Evolutionary conservation across 2,888 invertebrate species (phyloP), one percentile per base, ranked within the genome.

Genomic region (Allacma fusca): DNA sequence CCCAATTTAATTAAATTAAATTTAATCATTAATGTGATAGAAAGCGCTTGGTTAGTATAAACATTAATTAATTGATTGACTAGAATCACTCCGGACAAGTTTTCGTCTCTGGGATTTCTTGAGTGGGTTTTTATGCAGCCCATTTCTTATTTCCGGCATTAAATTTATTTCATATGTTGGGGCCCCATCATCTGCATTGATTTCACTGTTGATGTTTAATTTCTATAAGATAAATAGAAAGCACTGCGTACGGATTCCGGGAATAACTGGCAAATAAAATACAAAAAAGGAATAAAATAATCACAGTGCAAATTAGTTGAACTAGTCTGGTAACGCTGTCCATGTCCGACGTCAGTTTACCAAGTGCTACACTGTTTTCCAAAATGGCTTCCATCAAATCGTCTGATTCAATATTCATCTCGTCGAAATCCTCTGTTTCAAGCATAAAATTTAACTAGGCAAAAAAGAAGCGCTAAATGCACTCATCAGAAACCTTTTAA

Each of bases 311-410:
- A 43, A 70, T 40, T 21, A 70, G 70, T 23, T 70, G 70, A 21
- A 70, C 24, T 19, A 70, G 19, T 16, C 12, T 21, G 21, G 40
- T 70, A 19, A 70, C n/a, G 9, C 16, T 44, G 5, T 70, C 70
- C 70, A 70, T 44, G 16, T 70, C 70, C 5, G 21, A 21, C 12
- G 70, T 70, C 12, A 70, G 44, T 21, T 43, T 21, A 24, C 9
- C 13, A 4, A 70, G 34, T 2, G 24, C 21, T 2, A 21, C 16
- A 1, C 12, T 43, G 34, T 70, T 70, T 1, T 70, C 44, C 24
- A 70, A 43, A 44, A 70, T 70, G 1, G 70, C 70, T 70, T 44
- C 70, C 70, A 70, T 70, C 4, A 70, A 19, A 44, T 70, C 70
- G 43, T 70, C 44, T 1, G 43, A 43, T 24, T 70, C 70, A 21